Conservation (phyloP, 2,797 vertebrate species). For the Microchirus variegatus region DNA sequence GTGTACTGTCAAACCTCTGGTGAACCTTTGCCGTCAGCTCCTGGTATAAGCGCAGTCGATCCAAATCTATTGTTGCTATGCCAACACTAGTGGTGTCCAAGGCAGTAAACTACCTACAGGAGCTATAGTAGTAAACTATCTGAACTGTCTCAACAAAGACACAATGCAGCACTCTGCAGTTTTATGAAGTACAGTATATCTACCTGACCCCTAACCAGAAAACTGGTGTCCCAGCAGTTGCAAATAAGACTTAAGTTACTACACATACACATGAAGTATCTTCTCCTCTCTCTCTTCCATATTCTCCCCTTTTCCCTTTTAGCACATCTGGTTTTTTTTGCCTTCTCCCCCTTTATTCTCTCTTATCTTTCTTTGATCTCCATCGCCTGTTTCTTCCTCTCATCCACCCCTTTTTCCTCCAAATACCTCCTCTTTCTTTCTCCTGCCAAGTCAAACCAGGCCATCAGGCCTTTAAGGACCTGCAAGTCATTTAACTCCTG, state of each 20-base stretch:
- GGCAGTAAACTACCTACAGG: conserved; percentile 64
- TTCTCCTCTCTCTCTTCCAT: conserved; percentile 31
- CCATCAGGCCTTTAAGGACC: conserved; percentile 79
- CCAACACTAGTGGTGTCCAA: conserved; percentile 59
- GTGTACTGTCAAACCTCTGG: not conserved
- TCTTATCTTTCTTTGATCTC: conserved; percentile 8
- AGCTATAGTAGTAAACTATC: conserved; percentile 62
- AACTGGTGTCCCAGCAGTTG: conserved; percentile 67
- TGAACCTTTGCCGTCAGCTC: conserved; percentile 13
- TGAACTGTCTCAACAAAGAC: conserved; percentile 60
- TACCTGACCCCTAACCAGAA: conserved; percentile 49
- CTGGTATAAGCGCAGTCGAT: conserved; percentile 27
- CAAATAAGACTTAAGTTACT: conserved; percentile 51
- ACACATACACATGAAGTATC: conserved; percentile 69
- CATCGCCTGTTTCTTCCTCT: conserved; percentile 7
- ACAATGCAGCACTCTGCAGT: conserved; percentile 62
- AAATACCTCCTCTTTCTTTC: conserved; percentile 51
- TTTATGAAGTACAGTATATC: conserved; percentile 65
- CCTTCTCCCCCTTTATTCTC: not conserved
- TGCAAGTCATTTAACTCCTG: conserved; percentile 82
- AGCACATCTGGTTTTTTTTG: conserved; percentile 22
- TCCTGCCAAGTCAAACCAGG: conserved; percentile 76
- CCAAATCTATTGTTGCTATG: conserved; percentile 66
- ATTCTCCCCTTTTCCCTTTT: conserved; percentile 19
- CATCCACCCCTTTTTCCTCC: conserved; percentile 1